Evolutionary conservation across 2,113 vertebrate genomes (phyloP).

Genomic region (Psilopogon haemacephalus): DNA sequence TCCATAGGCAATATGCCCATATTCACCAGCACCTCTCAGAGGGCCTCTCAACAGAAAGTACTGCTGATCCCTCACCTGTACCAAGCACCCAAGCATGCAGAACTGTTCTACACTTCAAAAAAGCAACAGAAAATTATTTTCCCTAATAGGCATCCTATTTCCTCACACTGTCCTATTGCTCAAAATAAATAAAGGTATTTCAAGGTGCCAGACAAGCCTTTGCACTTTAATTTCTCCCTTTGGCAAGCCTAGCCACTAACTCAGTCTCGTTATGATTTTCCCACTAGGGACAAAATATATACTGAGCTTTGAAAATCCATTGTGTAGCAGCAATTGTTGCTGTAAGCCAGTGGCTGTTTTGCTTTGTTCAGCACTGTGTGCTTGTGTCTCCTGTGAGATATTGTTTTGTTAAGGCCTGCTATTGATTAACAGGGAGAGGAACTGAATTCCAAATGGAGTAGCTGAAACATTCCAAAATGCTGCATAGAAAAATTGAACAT

Average conservation of each 20-base stretch:
- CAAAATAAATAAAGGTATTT: conserved; percentile 47
- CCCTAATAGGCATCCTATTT: neutral
- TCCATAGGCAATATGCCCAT: rapidly evolving
- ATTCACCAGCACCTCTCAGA: neutral
- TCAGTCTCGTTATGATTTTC: conserved; percentile 63
- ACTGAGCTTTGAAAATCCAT: conserved; percentile 63
- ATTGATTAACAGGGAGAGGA: conserved; percentile 64
- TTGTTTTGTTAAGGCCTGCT: conserved; percentile 63
- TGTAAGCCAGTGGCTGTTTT: conserved; percentile 58
- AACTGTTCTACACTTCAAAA: neutral
- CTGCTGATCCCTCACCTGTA: neutral
- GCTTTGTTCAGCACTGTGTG: conserved; percentile 62
- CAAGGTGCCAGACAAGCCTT: conserved; percentile 6
- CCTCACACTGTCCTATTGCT: neutral
- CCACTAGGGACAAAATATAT: conserved; percentile 60
- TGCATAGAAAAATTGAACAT: conserved; percentile 16
- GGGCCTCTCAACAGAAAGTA: neutral
- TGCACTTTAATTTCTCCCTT: conserved; percentile 54
- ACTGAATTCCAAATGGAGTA: conserved; percentile 48
- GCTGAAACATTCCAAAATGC: neutral
- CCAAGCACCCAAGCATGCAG: neutral
- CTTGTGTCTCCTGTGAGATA: conserved; percentile 63
- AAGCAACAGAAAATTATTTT: conserved; percentile 1
- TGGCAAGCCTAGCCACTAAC: conserved; percentile 54
- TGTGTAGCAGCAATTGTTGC: conserved; percentile 59